Evolutionary conservation across 2,888 invertebrate species (phyloP).

Genomic region (Cheilosia soror): DNA sequence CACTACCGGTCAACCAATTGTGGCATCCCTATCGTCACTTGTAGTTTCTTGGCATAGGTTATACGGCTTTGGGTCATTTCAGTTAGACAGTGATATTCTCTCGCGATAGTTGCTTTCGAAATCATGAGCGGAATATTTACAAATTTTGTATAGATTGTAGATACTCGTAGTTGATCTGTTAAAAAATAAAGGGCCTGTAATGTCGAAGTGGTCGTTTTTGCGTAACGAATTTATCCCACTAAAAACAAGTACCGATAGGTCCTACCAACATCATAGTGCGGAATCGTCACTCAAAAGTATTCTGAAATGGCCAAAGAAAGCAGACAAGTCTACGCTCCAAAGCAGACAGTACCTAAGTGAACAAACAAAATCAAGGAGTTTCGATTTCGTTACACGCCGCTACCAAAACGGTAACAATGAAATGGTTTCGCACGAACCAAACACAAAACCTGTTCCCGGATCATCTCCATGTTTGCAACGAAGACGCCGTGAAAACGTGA

Average conservation of each 20-base stretch:
- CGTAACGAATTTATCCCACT: constrained; percentile 76
- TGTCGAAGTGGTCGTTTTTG: constrained; percentile 77
- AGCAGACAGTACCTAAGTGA: constrained; percentile 50
- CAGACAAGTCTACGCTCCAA: constrained; percentile 37
- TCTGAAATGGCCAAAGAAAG: constrained; percentile 59
- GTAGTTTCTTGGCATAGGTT: constrained; percentile 12
- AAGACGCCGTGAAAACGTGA: constrained; percentile 43
- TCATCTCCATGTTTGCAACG: constrained; percentile 49
- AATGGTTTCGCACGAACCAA: constrained; percentile 23
- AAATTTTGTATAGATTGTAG: constrained; percentile 20
- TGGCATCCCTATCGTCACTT: constrained; percentile 22
- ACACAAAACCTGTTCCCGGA: constrained; percentile 8
- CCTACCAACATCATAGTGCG: constrained; percentile 39
- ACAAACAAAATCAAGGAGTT: constrained; percentile 65
- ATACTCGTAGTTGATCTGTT: neutral
- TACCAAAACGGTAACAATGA: constrained; percentile 75
- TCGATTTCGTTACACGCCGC: constrained; percentile 70
- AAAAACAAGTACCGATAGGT: constrained; percentile 19
- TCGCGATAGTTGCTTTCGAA: constrained; percentile 40
- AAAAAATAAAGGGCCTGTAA: constrained; percentile 21
- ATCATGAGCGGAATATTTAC: constrained; percentile 1
- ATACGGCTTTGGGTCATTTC: constrained; percentile 28
- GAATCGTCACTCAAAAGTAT: constrained; percentile 56
- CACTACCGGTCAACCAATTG: constrained; percentile 43
- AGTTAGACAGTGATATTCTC: constrained; percentile 43